Base-by-base conservation (phyloP, 1,140 invertebrate species). In the Trichomalopsis sarcophagae region DNA sequence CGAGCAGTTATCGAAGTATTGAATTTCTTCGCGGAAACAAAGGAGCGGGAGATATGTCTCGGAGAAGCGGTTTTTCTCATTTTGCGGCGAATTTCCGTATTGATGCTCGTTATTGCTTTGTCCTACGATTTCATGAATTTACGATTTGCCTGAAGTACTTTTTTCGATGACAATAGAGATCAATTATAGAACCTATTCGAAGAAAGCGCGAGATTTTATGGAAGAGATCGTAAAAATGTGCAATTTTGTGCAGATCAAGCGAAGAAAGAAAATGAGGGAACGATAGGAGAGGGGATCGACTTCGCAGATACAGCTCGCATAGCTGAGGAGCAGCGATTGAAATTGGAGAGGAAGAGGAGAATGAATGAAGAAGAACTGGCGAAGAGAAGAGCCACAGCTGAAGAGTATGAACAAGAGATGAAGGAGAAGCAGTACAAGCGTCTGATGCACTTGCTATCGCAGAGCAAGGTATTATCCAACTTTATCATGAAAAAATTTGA, bases 381-480 rank as follows among this genome's bases (percentile, higher is more conserved):
- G 4, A 2, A 80, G 36, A 89, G 86, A 80, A 69, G 13, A 9
- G 10, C 84, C n/a, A 86, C 36, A 0, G 84, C 89, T 23, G 87
- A 91, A 40, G 68, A 89, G 11, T 89, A 89, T 82, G 76, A 90
- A n/a, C 23, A 66, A 3, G 82, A 89, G 83, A 33, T 89, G 4
- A 83, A 88, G n/a, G 90, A 92, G 71, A 84, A 90, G 44, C 88
- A 89, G 47, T 91, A 92, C 68, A 92, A 91, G 82, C 84, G 87
- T 30, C 87, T 93, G 13, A 91, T 91, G 89, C 91, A 92, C 88
- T 89, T 94, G 10, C 84, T 94, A 30, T 90, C 87, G 6, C 87
- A 90, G 68, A 94, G 93, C 75, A 88, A 94, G 87, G 93, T 94
- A 87, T 93, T 92, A 86, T 86, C 92, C 1, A 84, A 89, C 9